A percentile compares a stretch with the other conserved stretches of the same genome.
Evolutionary conservation across 2,888 invertebrate genomes (phyloP).

Genomic region (Caenorhabditis angaria): DNA sequence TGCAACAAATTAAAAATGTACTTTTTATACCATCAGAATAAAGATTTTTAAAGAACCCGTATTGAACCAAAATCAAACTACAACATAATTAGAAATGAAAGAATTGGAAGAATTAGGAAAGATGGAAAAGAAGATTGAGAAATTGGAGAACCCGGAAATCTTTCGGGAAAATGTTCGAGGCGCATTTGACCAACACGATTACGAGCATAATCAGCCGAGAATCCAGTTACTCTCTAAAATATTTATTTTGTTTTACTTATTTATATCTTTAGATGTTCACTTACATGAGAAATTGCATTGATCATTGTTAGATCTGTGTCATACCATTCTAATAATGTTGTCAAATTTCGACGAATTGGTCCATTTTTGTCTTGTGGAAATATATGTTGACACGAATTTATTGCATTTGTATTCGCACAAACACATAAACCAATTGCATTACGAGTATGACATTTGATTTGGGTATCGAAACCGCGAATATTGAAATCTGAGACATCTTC

Average conservation of each 20-base stretch:
- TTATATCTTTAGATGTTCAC: background rate
- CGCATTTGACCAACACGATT: conserved; percentile 48
- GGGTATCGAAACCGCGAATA: conserved; percentile 31
- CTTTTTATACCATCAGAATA: background rate
- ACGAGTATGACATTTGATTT: conserved; percentile 39
- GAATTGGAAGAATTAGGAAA: background rate
- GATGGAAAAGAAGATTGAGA: background rate
- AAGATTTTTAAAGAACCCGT: conserved; percentile 10
- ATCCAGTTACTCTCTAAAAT: conserved; percentile 47
- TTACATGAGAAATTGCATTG: conserved; percentile 39
- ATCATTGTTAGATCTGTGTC: conserved; percentile 37
- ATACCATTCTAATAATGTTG: conserved; percentile 30
- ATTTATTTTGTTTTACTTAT: background rate
- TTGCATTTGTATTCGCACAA: conserved; percentile 29
- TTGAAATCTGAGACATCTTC: conserved; percentile 45
- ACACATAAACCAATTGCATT: conserved; percentile 39
- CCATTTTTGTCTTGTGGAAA: conserved; percentile 21
- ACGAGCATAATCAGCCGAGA: conserved; percentile 46
- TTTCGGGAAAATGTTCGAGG: conserved; percentile 39
- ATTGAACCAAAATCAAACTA: background rate
- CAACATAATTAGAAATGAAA: background rate
- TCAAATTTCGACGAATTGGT: conserved; percentile 22
- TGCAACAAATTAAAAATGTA: background rate
- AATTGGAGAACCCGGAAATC: conserved; percentile 33
- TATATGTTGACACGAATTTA: conserved; percentile 34